Conservation (phyloP, 2,797 vertebrate genomes). For the Botia almorhae region DNA sequence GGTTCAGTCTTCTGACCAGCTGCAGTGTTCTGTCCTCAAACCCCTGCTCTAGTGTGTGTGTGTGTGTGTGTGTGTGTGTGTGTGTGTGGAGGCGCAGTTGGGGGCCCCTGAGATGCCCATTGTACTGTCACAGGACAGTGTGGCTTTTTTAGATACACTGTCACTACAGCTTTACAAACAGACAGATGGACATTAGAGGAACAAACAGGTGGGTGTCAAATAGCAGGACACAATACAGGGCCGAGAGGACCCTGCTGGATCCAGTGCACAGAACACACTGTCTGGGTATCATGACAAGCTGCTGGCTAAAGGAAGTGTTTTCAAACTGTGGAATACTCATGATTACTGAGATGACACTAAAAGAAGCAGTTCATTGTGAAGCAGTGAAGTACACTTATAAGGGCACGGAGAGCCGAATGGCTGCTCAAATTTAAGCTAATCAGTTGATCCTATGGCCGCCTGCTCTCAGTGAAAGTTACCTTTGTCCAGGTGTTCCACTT, state of each 20-base stretch:
- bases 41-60: constrained; percentile 22
- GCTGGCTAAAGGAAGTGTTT: not conserved
- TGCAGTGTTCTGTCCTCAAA: constrained; percentile 41
- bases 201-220: constrained; percentile 59
- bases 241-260: not conserved
- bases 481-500: constrained; percentile 57
- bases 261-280: not conserved
- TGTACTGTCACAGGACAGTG: constrained; percentile 54
- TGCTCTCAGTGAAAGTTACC: constrained; percentile 41
- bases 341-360: no score
- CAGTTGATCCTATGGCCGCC: constrained; percentile 16
- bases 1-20: constrained; percentile 36
- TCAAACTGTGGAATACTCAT: not conserved
- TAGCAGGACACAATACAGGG: constrained; percentile 50
- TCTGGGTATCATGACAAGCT: not conserved
- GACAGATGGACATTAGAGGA: constrained; percentile 57
- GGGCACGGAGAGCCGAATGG: constrained; percentile 33
- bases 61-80: constrained; percentile 34
- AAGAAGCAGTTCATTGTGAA: no score
- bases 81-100: constrained; percentile 46
- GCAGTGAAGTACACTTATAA: no score
- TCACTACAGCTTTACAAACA: constrained; percentile 57
- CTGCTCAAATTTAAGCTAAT: constrained; percentile 25
- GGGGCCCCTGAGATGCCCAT: constrained; percentile 36
- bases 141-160: constrained; percentile 57